phyloP scores from a whole-genome alignment of 2,797 vertebrate genomes.

The Anguilla obscura region DNA sequence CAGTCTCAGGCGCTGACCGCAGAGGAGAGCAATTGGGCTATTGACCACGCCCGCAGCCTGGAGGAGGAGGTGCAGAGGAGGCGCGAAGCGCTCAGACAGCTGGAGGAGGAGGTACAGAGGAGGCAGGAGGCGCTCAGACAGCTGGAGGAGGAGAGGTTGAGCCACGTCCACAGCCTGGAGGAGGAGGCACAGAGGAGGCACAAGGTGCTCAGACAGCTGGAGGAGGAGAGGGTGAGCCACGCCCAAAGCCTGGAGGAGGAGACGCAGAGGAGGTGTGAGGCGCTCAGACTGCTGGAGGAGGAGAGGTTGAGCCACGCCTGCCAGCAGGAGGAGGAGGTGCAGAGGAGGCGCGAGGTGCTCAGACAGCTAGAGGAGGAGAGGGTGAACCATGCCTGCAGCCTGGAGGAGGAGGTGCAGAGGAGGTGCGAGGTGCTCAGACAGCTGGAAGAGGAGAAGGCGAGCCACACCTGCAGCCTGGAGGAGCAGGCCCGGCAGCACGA shows the following conservation, averaged over 20 bases:
- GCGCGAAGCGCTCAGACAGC: conserved; percentile 70
- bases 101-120: conserved; percentile 54
- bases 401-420: conserved; percentile 73
- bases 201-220: neutral
- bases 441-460: conserved; percentile 68
- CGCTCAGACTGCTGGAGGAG: too few relatives aligned
- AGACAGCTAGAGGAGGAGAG: conserved; percentile 69
- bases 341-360: conserved; percentile 35
- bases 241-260: too few relatives aligned
- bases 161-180: neutral
- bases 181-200: too few relatives aligned
- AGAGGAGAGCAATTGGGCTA: conserved; percentile 60
- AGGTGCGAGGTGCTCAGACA: conserved; percentile 34
- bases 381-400: conserved; percentile 31
- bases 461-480: conserved; percentile 34
- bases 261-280: conserved; percentile 3
- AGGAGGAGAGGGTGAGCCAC: neutral
- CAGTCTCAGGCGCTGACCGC: conserved; percentile 77
- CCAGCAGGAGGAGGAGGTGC: too few relatives aligned
- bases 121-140: conserved; percentile 55
- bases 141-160: conserved; percentile 65
- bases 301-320: too few relatives aligned
- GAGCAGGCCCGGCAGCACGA: conserved; percentile 47
- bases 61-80: conserved; percentile 76
- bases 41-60: conserved; percentile 40